Conservation (phyloP, 2,888 invertebrate genomes). For the Pocota personata region DNA sequence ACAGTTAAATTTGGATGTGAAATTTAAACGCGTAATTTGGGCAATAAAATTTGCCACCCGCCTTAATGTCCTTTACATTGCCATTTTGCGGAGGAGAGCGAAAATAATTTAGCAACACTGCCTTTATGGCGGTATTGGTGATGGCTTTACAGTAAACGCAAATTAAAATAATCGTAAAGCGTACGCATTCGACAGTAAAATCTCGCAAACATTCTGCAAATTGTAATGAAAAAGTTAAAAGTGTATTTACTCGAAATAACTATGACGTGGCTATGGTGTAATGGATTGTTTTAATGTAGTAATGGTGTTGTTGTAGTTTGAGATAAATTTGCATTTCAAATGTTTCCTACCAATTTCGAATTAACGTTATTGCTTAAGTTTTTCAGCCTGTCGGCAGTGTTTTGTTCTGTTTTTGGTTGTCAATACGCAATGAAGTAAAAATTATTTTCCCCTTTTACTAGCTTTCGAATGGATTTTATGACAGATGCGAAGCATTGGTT, state of each 20-base stretch:
- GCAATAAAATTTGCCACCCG: slow-evolving; percentile 55
- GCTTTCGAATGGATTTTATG: slow-evolving; percentile 10
- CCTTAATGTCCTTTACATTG: slow-evolving; percentile 49
- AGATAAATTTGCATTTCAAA: slow-evolving; percentile 53
- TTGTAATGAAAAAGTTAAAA: slow-evolving; percentile 49
- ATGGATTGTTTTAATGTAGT: slow-evolving; percentile 38
- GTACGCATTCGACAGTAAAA: slow-evolving; percentile 55
- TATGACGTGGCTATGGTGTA: slow-evolving; percentile 48
- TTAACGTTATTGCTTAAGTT: slow-evolving; percentile 54
- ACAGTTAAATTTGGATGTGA: slow-evolving; percentile 38
- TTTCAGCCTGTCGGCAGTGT: slow-evolving; percentile 16
- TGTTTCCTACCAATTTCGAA: slow-evolving; percentile 39
- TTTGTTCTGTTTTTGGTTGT: slow-evolving; percentile 15
- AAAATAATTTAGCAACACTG: slow-evolving; percentile 44
- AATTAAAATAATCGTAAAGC: slow-evolving; percentile 49
- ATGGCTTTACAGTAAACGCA: slow-evolving; percentile 44
- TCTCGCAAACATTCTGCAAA: slow-evolving; percentile 37
- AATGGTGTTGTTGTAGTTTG: slow-evolving; percentile 26
- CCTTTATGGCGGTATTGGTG: slow-evolving; percentile 17
- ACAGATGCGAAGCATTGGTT: neutral
- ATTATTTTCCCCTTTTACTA: slow-evolving; percentile 11
- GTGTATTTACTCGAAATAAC: slow-evolving; percentile 42
- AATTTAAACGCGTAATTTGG: slow-evolving; percentile 44
- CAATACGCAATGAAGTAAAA: slow-evolving; percentile 17
- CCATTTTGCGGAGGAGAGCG: slow-evolving; percentile 36